Base-by-base conservation (phyloP, 1,140 invertebrate genomes). In the Sipha flava region DNA sequence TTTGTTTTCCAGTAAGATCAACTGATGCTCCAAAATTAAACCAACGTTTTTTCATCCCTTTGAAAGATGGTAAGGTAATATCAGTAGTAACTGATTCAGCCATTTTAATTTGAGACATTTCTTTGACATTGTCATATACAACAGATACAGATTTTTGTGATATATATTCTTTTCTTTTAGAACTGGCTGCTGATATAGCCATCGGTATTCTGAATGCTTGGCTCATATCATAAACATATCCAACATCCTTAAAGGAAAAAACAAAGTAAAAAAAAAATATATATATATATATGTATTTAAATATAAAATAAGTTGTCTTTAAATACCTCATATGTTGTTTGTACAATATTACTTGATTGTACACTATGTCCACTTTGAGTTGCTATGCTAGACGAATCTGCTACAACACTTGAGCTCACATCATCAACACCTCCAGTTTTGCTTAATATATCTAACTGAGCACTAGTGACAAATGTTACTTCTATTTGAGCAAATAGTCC, bases 401-500 rank as follows among this genome's bases (percentile, higher is more conserved):
- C 90, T 47, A 93, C 88, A 49, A 94, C 92, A 73, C 92, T 81
- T 21, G 80, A 94, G 85, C 94, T 92, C 31, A 92, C 87, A 87
- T 94, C 92, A 68, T 91, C 89, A 79, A 91, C 89, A 77, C 90
- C 90, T 57, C 81, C 92, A 93, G 88, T 94, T 92, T 85, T 93
- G 92, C 23, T 92, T 92, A 72, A 92, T 90, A 83, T 90, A 91
- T 83, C 89, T 0, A 77, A 40, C 4, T 40, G 90, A 40, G 91
- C 91, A 77, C 94, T 92, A 89, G 96, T 93, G 59, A 96, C 91
- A 81, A 96, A 89, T 0, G 94, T 95, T 49, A 96, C 87, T 86
- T 96, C 94, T 9, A 96, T 87, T 85, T 95, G 93, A 18, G 93
- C 92, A 79, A 95, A 88, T 59, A 95, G 86, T 43, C 92, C 88